These are phyloP conservation scores for Acrossocheilus wenchowensis DNA, from an alignment of 2,797 vertebrate species.

Conservation along the genomic window DNA sequence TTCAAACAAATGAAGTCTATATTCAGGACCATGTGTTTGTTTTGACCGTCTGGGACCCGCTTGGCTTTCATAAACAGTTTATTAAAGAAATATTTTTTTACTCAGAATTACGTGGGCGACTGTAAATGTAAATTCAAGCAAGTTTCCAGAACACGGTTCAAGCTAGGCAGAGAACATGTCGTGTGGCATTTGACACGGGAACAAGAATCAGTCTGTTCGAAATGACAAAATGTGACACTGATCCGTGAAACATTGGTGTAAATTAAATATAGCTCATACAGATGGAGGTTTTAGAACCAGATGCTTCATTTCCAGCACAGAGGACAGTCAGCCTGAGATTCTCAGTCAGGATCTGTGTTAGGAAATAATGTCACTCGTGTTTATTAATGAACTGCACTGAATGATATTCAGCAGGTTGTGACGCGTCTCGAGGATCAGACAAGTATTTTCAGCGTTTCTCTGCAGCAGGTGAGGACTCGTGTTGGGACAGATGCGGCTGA, in stretches of 20 bases:
- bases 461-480: not conserved
- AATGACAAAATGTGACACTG: not conserved
- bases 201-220: not conserved
- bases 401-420: not conserved
- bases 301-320: not conserved
- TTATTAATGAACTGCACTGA: not conserved
- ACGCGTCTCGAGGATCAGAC: not conserved
- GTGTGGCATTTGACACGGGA: not conserved
- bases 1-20: conserved; percentile 38
- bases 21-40: conserved; percentile 39
- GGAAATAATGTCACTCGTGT: not conserved
- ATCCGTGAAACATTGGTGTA: not conserved
- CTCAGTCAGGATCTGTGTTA: not conserved
- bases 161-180: not conserved
- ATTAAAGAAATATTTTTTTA: conserved; percentile 4
- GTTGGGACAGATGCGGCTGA: not conserved
- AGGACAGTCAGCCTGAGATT: not conserved
- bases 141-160: not conserved
- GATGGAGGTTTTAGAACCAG: not conserved
- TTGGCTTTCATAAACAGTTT: conserved; percentile 29
- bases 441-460: not conserved
- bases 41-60: conserved; percentile 31
- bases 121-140: not conserved
- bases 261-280: not conserved
- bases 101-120: not conserved